Conservation (phyloP, 2,888 invertebrate species). For the Vandiemenella viatica region DNA sequence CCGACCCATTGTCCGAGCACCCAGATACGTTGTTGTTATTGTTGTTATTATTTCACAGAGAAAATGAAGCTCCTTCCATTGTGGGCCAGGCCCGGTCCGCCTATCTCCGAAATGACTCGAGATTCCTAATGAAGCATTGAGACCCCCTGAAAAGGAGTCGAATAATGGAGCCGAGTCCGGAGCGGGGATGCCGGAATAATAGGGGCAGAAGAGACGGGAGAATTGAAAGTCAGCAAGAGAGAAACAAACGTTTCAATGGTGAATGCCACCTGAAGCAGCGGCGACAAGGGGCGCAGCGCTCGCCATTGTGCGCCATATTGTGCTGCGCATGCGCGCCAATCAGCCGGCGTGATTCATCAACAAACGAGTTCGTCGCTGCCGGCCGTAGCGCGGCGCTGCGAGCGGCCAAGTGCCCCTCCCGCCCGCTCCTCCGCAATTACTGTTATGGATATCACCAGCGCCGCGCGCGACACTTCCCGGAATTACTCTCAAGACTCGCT, state of each 20-base stretch:
- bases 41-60: conserved; percentile 12
- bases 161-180: not conserved
- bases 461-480: too few species aligned
- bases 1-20: too few species aligned
- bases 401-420: too few species aligned
- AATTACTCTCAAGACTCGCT: too few species aligned
- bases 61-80: conserved; percentile 11
- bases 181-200: not conserved
- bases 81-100: not conserved
- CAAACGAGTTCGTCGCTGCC: not conserved
- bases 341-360: not conserved
- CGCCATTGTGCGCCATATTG: not conserved
- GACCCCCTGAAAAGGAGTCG: conserved; percentile 6
- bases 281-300: not conserved
- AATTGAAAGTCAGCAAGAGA: conserved; percentile 12
- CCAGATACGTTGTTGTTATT: conserved; percentile 11
- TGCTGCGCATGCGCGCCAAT: not conserved
- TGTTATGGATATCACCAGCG: not conserved
- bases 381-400: too few species aligned
- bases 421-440: not conserved
- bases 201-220: not conserved
- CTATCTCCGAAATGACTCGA: conserved; percentile 15
- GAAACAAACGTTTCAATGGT: conserved; percentile 10
- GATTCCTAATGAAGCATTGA: conserved; percentile 17
- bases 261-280: conserved; percentile 14